Conservation (phyloP, 2,888 invertebrate species). For the Eupithecia insigniata region DNA sequence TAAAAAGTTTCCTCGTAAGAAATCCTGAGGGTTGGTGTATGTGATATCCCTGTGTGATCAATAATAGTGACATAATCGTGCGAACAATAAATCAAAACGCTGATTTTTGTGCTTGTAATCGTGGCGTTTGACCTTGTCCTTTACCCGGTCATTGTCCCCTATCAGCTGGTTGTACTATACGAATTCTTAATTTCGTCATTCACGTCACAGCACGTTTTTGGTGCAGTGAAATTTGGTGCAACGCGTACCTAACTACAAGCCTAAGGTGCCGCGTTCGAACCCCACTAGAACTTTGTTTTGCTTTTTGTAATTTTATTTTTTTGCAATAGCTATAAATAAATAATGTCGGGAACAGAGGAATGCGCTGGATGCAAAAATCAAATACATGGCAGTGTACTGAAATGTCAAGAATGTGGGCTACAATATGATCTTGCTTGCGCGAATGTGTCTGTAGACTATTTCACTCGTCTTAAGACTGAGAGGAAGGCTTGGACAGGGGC, state of each 20-base stretch:
- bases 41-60: background rate
- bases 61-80: background rate
- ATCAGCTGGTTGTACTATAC: too few species aligned
- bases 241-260: too few species aligned
- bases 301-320: background rate
- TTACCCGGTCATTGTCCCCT: too few species aligned
- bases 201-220: too few species aligned
- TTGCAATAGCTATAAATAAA: background rate
- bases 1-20: background rate
- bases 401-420: background rate
- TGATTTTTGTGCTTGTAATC: background rate
- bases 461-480: background rate
- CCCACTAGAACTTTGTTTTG: background rate
- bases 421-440: background rate
- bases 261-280: too few species aligned
- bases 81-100: background rate
- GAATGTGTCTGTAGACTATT: background rate
- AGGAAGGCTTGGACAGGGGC: too few species aligned
- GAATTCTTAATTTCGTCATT: too few species aligned
- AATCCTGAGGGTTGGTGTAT: background rate
- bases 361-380: background rate
- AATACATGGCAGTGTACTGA: background rate
- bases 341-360: background rate
- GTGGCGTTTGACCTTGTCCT: too few species aligned
- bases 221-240: too few species aligned